A percentile compares a stretch with the other conserved stretches of the same genome.
Evolutionary conservation across 2,797 vertebrate species (phyloP).

Genomic region (Rhabdophis nuchalis): DNA sequence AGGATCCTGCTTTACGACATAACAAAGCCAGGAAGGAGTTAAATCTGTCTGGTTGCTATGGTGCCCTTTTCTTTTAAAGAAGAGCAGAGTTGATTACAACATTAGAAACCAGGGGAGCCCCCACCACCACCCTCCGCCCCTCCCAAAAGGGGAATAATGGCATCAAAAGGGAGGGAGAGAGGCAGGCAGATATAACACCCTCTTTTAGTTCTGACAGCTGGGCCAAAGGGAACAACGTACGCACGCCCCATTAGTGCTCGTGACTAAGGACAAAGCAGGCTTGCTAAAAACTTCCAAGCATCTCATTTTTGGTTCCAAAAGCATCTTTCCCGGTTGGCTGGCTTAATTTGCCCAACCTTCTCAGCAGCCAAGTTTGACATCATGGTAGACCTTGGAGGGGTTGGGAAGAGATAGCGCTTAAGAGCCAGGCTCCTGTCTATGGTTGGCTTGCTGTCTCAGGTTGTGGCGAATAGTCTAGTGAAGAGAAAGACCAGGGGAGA

Average conservation of each 20-base stretch:
- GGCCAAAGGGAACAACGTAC: slow-evolving; percentile 9
- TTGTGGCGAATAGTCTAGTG: no score
- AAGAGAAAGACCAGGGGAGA: no score
- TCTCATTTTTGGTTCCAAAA: not conserved
- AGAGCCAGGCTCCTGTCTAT: not conserved
- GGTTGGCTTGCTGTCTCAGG: not conserved
- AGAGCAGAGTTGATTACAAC: slow-evolving; percentile 68
- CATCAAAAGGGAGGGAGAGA: not conserved
- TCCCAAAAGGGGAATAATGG: slow-evolving; percentile 36
- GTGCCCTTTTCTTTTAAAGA: slow-evolving; percentile 64
- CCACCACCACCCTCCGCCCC: not conserved
- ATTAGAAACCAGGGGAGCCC: slow-evolving; percentile 57
- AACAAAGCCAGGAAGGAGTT: slow-evolving; percentile 62
- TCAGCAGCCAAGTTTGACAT: not conserved
- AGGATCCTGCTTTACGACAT: not conserved
- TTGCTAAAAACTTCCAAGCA: not conserved
- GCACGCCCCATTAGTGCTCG: not conserved
- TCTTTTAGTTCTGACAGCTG: slow-evolving; percentile 28
- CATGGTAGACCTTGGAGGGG: not conserved
- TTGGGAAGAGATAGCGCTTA: slow-evolving; percentile 7
- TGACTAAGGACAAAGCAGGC: slow-evolving; percentile 18
- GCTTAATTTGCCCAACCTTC: not conserved
- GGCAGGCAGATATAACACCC: not conserved
- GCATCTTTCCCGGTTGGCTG: slow-evolving; percentile 2
- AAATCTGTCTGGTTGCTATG: slow-evolving; percentile 68